Base-by-base conservation (phyloP, 1,140 invertebrate genomes). In the Gonatopus flavifemur region DNA sequence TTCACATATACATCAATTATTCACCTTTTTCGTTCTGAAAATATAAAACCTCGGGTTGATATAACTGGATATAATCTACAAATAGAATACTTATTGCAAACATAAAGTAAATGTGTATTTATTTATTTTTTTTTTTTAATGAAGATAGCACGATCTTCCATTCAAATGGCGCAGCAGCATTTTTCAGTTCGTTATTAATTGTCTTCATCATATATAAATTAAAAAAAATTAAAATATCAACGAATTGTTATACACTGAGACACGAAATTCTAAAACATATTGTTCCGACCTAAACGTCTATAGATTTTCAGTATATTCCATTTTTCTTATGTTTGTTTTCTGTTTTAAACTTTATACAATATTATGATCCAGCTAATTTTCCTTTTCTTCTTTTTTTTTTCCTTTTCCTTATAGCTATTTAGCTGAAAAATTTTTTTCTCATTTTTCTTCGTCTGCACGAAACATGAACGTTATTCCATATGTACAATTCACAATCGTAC, bases 41-140 rank as follows among this genome's bases (percentile, higher is more conserved):
- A 74, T 74, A 76, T 74, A 76, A 74, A 74, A 74, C 62, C 64
- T 68, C 70, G 74, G 62, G 66, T 67, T n/a, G n/a, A n/a, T 60
- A 63, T 67, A 66, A 55, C 55, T 66, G 49, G 63, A 55, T 67
- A 65, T 57, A n/a, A n/a, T 60, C 63, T 72, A 71, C 61, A 70
- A 72, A 62, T 71, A 72, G 59, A 71, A 62, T 62, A 57, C 49
- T 61, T 67, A 60, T 13, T 43, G 64, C 45, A 60, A 64, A 68
- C 43, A 31, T 49, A 46, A 35, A 56, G 46, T 57, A 63, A 54
- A 50, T 25, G 32, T 52, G 42, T 59, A 52, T 41, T 33, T 67
- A 52, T 66, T 61, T 62, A 59, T 59, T 42, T 56, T 49, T 42
- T 49, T 57, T 52, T 62, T 66, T 49, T 63, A 55, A 62, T 62